Base-by-base conservation (phyloP, 2,113 vertebrate species). In the Clupea harengus region DNA sequence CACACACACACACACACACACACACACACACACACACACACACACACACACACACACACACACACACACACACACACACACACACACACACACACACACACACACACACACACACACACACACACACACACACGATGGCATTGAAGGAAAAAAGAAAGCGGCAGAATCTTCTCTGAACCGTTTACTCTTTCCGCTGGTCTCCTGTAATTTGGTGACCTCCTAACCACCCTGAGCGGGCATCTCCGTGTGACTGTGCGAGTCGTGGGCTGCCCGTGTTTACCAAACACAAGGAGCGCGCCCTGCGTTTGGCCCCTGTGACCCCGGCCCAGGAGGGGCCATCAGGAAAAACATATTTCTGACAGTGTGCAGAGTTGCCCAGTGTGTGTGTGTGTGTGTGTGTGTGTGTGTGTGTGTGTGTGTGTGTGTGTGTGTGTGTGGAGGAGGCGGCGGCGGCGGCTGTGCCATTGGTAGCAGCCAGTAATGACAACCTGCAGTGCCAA, bases 401-500 rank as follows among this genome's bases (percentile, higher is more conserved):
- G 45, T 39, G 67, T 75, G 67, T 78, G 52, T 85, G 72, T 60
- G 52, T 6, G 44, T 47, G 54, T 2, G 6, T 47, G 67, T 75
- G 67, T 75, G 67, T 78, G 52, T 85, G 72, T 60, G 52, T 6
- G 52, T 49, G 45, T 3, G 7, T 22, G 25, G 49, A n/a, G 5
- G 82, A 75, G 85, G 83, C 80, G 44, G 85, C 54, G 82, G 84
- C 85, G 32, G 25, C 83, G 85, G 45, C 46, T 84, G 78, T 86
- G 28, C 85, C 72, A 32, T n/a, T 72, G 64, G n/a, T 28, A 17
- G 60, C 54, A 81, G 22, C 45, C 81, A 54, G 75, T 88, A 87
- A 89, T 90, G 86, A 87, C 32, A 86, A 45, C n/a, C n/a, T 87
- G 84, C 44, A 4, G 82, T 87, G 85, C 80, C 84, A 90, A 87